Percentiles rank a stretch among this genome's conserved stretches.
Evolutionary conservation across 2,113 vertebrate genomes (phyloP).

Genomic region (Austrofundulus limnaeus): DNA sequence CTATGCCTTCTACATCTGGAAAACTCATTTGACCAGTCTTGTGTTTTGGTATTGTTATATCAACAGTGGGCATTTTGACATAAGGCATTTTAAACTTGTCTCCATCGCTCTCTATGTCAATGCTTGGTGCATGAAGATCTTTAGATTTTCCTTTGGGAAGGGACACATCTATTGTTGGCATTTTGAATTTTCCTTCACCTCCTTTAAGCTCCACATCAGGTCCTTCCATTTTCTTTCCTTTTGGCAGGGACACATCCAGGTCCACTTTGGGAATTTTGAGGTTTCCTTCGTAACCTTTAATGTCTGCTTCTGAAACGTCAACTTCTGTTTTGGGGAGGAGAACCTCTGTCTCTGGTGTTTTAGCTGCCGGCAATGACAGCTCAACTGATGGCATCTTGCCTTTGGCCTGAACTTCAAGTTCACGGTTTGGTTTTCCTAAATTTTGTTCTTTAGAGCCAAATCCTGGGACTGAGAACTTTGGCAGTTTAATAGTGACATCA

Average conservation of each 20-base stretch:
- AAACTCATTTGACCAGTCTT: too few relatives aligned
- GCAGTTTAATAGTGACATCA: conserved; percentile 65
- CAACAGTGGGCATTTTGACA: conserved; percentile 34
- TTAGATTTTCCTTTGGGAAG: conserved; percentile 57
- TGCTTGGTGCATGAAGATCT: conserved; percentile 25
- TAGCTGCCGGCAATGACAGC: conserved; percentile 67
- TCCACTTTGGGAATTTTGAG: conserved; percentile 79
- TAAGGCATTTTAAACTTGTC: conserved; percentile 46
- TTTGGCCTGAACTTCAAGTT: conserved; percentile 60
- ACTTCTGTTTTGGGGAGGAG: conserved; percentile 68
- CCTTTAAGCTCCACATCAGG: conserved; percentile 50
- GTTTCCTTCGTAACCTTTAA: conserved; percentile 73
- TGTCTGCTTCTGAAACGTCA: conserved; percentile 69
- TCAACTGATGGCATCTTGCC: conserved; percentile 80
- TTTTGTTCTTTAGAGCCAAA: conserved; percentile 66
- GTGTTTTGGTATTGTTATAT: conserved; percentile 63
- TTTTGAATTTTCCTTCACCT: conserved; percentile 48
- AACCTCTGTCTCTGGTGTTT: conserved; percentile 60
- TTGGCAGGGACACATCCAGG: conserved; percentile 71
- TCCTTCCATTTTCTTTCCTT: conserved; percentile 52
- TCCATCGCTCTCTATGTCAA: conserved; percentile 36
- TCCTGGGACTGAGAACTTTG: conserved; percentile 75
- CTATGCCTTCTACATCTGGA: too few relatives aligned
- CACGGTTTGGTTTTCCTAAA: conserved; percentile 38
- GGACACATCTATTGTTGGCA: conserved; percentile 30